Evolutionary conservation across 2,113 vertebrate genomes (phyloP).

Genomic region (Corythornis cristatus): DNA sequence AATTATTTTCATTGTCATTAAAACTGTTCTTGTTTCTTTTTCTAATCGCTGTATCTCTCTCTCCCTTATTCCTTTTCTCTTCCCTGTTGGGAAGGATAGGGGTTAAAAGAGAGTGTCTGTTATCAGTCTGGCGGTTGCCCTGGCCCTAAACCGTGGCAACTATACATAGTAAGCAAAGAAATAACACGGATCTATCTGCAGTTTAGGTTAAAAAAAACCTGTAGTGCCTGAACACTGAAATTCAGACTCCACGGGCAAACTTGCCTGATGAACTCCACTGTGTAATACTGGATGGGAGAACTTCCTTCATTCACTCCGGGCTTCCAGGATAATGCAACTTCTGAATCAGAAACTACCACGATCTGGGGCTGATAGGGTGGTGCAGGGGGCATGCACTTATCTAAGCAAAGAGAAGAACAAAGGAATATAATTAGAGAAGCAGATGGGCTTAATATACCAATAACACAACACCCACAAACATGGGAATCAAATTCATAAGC

Average conservation of each 20-base stretch:
- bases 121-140: too few relatives aligned
- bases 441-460: background rate
- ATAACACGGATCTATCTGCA: background rate
- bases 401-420: conserved; percentile 69
- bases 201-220: background rate
- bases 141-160: too few relatives aligned
- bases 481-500: background rate
- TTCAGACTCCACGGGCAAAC: conserved; percentile 1
- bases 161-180: background rate
- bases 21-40: too few relatives aligned
- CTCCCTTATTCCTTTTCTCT: too few relatives aligned
- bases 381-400: conserved; percentile 85
- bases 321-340: conserved; percentile 93
- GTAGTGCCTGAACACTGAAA: background rate
- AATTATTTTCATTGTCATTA: too few relatives aligned
- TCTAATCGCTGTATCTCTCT: too few relatives aligned
- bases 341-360: conserved; percentile 88
- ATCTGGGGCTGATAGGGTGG: conserved; percentile 84
- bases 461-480: background rate
- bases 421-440: background rate
- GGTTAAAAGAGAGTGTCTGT: too few relatives aligned
- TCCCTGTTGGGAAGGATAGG: too few relatives aligned
- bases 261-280: conserved; percentile 92
- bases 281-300: conserved; percentile 85
- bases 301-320: conserved; percentile 83